Base-by-base conservation (phyloP, 2,797 vertebrate species). In the Melanotaenia boesemani region DNA sequence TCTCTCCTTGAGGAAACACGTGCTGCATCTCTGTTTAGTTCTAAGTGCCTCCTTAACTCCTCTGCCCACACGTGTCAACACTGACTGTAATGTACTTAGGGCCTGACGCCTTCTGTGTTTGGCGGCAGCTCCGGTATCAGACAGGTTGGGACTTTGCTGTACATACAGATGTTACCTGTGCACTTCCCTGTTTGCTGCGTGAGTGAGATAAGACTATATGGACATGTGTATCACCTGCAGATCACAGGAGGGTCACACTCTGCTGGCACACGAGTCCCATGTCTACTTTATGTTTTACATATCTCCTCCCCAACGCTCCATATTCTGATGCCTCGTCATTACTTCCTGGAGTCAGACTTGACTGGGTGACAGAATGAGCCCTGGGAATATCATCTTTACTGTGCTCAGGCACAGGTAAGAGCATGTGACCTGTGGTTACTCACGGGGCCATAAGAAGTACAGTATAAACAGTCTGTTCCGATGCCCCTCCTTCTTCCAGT, bases 41-140 rank as follows among this genome's bases (percentile, higher is more conserved):
- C 77, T 67, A 79, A 91, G 84, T 79, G 87, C 85, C 85, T 90
- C 85, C 79, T 88, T 90, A 93, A 90, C 77, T 90, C 89, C 80
- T 37, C 74, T 12, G 60, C 84, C 80, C 79, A 83, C 94, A 93
- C 87, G 90, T 93, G 93, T 89, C 81, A 61, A 41, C 77, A 24
- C 70, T 70, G 83, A 79, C 75, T 79, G 72, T 44, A 28, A 81
- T 73, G 62, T 63, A 73, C 74, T 73, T 37, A 67, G 60, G 68
- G 63, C 80, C 74, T 58, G 59, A 55, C 3, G 63, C 67, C 63
- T 54, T 72, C 52, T 69, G 55, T 72, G 57, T 58, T 76, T 56
- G 76, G 75, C n/a, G 39, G 62, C 58, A 69, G 71, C 74, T 83
- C 61, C 24, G 32, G 64, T 80, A 66, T 78, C 76, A 66, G 70